Evolutionary conservation across 2,113 vertebrate genomes (phyloP), one percentile per base, ranked within the genome.

Genomic region (Fulica atra): DNA sequence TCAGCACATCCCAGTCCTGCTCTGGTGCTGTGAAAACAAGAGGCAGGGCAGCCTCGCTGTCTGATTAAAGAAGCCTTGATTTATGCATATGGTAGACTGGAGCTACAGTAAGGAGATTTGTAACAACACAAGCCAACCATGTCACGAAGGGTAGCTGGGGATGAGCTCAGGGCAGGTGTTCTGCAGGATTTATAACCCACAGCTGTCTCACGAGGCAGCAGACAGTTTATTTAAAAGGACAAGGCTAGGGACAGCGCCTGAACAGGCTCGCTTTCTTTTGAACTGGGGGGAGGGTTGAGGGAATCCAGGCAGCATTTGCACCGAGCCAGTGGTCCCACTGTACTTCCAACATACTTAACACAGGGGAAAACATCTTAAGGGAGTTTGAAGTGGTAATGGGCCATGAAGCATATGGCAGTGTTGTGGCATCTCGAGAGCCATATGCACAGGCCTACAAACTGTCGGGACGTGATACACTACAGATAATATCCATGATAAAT

Each of bases 401-500:
- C 96, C 97, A 96, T 97, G 97, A 96, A 98, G 95, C 97, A 98
- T 97, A 97, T 97, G 97, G 97, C 93, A 88, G 88, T 87, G 96
- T 54, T 97, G 94, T 96, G 97, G 97, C 97, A 96, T 98, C 97
- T 97, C 96, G 1, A 97, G 96, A 97, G 97, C 97, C 97, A 93
- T 96, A 98, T 96, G 96, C 38, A 94, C 94, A 93, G 96, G 95
- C 96, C 95, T 93, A 94, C 97, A 97, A 94, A 97, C 96, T 93
- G 95, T 92, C 25, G 60, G 94, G 96, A 97, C 96, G 96, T 94
- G 97, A 97, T 96, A 97, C 97, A 95, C 96, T 87, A 92, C 92
- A 97, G 96, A 97, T 97, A 96, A 97, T 95, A 97, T 96, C 95
- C 95, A 81, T 96, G 94, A 97, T 98, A 97, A 98, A 97, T 97